Base-by-base conservation (phyloP, 37 sponge, comb jelly and placozoan species). In the Aplysina aerophoba region DNA sequence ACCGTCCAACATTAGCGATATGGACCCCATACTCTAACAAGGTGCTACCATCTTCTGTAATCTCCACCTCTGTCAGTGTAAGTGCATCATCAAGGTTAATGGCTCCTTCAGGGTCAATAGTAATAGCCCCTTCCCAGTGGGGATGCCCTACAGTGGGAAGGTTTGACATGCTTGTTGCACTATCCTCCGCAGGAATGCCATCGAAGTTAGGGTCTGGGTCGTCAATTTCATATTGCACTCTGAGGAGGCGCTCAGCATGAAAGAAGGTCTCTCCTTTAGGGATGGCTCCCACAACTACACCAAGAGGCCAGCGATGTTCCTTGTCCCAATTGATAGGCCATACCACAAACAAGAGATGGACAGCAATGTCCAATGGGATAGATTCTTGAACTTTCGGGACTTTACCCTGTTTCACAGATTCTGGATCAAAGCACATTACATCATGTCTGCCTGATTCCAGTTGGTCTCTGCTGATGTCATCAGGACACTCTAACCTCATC, bases 51-150 rank as follows among this genome's bases (percentile, higher is more conserved):
- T 71, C 55, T 22, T 25, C 65, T 5, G 13, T 28, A 0, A 20
- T 16, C 1, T 28, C 30, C 20, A 87, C 0, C 24, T 21, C 68
- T 6, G 24, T 44, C n/a, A 90, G 34, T 25, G 91, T 84, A 17
- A 93, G 24, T 20, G 94, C 94, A 93, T 93, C 91, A 78, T 93
- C 94, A 27, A 90, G 83, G 20, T 83, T 81, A 4, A 25, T 33
- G 16, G 94, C 88, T 57, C 60, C 83, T 55, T 74, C 61, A 37
- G 94, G 94, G 61, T 93, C 94, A 83, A 93, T 93, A 40, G 91
- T 93, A 56, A 93, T 88, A 15, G 85, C 90, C 5, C 33, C 37
- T 5, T 34, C 37, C 73, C 73, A 71, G 50, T 44, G 50, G 50
- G 50, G 50, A 3, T 44, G 6, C 50, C 50, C 8, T 8, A 44